Conservation (phyloP, 2,888 invertebrate genomes). For the Zygogramma bicolorata region DNA sequence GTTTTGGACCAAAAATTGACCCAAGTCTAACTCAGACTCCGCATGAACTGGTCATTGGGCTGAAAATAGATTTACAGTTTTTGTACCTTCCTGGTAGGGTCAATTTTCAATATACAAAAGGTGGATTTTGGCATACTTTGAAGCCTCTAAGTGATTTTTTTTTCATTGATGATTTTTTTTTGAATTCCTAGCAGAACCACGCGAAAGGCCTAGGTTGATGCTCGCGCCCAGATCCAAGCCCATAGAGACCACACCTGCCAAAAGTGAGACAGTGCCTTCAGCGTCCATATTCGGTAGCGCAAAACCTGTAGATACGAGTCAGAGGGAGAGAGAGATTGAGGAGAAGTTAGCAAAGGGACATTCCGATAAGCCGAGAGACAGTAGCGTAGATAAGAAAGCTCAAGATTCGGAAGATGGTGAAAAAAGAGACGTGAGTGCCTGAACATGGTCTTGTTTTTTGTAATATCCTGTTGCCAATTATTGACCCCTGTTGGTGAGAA, state of each 20-base stretch:
- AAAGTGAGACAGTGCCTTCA: constrained; percentile 68
- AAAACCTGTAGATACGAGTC: constrained; percentile 93
- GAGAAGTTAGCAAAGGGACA: constrained; percentile 79
- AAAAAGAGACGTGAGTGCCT: constrained; percentile 31
- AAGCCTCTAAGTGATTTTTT: too few species aligned
- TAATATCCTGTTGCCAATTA: too few species aligned
- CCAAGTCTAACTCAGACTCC: too few species aligned
- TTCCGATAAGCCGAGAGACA: constrained; percentile 56
- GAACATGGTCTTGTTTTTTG: background rate
- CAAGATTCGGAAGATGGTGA: constrained; percentile 26
- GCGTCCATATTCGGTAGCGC: constrained; percentile 94
- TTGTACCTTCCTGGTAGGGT: too few species aligned
- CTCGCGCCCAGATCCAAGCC: constrained; percentile 86
- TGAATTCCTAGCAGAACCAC: constrained; percentile 69
- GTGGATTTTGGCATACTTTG: too few species aligned
- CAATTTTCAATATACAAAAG: too few species aligned
- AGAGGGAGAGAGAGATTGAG: constrained; percentile 91
- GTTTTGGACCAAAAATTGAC: too few species aligned
- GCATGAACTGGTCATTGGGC: too few species aligned
- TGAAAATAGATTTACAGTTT: too few species aligned
- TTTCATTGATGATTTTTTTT: too few species aligned
- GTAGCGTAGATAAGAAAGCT: constrained; percentile 20
- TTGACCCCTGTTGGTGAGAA: too few species aligned
- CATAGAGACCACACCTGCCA: constrained; percentile 66
- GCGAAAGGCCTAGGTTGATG: constrained; percentile 83